Conservation (phyloP, 2,797 vertebrate species). For the Gallirallus australis region DNA sequence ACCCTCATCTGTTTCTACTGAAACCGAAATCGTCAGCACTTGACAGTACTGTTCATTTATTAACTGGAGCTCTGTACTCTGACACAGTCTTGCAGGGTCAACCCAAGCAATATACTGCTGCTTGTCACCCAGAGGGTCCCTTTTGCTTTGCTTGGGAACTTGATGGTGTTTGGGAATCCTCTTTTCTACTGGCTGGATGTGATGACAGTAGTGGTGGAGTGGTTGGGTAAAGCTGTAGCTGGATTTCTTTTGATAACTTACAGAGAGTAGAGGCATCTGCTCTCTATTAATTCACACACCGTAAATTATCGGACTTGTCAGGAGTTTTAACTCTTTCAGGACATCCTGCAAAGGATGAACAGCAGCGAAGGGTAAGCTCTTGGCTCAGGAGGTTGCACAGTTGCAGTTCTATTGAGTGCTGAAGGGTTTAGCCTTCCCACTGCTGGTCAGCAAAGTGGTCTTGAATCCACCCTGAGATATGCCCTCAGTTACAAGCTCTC, state of each 20-base stretch:
- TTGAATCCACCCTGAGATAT: neutral
- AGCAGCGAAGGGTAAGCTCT: neutral
- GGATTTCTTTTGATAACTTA: neutral
- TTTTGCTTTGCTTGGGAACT: neutral
- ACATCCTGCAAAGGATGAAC: neutral
- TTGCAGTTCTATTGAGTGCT: neutral
- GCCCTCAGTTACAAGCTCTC: neutral
- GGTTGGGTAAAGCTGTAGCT: neutral
- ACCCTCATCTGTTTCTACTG: neutral
- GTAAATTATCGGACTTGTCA: neutral
- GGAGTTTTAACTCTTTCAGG: neutral
- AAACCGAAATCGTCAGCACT: neutral
- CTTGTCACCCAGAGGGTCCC: neutral
- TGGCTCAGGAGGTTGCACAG: neutral
- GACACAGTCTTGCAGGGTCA: neutral
- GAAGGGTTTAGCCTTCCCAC: neutral
- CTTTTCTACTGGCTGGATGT: rapidly evolving
- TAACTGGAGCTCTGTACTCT: neutral
- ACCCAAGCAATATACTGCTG: neutral
- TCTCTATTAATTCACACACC: neutral
- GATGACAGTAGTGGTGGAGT: neutral
- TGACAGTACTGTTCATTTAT: neutral
- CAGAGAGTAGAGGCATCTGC: neutral
- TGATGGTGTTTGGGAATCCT: neutral
- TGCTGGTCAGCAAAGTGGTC: neutral